Percentiles rank a stretch among this genome's conserved stretches.
Evolutionary conservation across 1,140 invertebrate species (phyloP).

Genomic region (Lineus longissimus): DNA sequence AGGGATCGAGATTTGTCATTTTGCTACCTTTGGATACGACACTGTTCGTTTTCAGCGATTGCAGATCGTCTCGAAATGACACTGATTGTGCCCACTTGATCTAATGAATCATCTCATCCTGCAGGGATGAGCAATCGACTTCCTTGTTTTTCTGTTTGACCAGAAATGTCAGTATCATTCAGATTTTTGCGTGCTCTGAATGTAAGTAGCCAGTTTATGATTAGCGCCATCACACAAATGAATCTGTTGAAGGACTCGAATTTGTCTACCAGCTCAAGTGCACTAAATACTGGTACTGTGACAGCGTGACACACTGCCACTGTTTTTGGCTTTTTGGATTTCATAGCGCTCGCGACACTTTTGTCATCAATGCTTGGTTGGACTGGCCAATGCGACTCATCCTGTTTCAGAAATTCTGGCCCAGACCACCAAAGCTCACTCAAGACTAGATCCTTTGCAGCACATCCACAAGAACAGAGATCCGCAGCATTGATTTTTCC

Average conservation of each 20-base stretch:
- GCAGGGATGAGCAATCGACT: too few relatives aligned
- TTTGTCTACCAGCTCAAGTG: background rate
- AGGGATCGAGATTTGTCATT: background rate
- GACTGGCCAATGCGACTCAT: background rate
- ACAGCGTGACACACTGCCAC: background rate
- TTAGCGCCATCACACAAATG: background rate
- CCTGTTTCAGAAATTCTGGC: background rate
- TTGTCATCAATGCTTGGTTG: background rate
- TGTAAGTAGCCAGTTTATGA: background rate
- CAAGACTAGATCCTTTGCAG: background rate
- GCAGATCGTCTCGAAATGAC: background rate
- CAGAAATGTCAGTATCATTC: too few relatives aligned
- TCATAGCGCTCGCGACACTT: background rate
- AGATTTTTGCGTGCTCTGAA: background rate
- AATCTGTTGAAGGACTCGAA: background rate
- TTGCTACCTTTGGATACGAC: background rate
- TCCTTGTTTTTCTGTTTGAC: background rate
- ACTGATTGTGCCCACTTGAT: background rate
- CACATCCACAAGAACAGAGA: background rate
- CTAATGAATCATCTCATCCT: background rate
- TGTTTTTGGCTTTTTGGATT: background rate
- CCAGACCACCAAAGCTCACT: background rate
- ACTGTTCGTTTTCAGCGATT: background rate
- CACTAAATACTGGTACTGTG: background rate
- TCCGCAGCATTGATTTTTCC: slow-evolving; percentile 1